These are phyloP conservation scores for Cyrtorhinus lividipennis DNA, from an alignment of 1,140 invertebrate genomes.

Conservation along the genomic window DNA sequence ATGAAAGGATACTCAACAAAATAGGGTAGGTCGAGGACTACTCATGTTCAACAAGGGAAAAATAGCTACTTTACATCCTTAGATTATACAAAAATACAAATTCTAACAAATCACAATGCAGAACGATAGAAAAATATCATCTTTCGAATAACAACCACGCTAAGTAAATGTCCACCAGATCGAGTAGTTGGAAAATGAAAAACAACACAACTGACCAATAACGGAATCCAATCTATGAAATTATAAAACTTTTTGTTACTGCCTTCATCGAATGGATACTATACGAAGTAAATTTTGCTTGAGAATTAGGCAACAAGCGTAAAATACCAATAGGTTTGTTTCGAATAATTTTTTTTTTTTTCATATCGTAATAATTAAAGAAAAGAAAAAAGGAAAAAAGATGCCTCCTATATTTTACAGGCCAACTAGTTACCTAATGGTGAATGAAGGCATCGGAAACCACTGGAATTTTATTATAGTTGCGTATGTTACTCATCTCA, in stretches of 20 bases:
- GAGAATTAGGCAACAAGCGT: constrained; percentile 5
- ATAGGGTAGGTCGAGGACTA: neutral
- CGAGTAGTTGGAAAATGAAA: neutral
- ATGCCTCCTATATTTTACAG: neutral
- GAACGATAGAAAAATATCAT: constrained; percentile 21
- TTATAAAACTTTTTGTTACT: neutral
- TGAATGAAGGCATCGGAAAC: constrained; percentile 3
- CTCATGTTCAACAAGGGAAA: constrained; percentile 17
- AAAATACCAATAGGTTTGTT: neutral
- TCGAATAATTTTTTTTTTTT: neutral
- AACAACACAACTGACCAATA: neutral
- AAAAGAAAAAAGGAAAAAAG: neutral
- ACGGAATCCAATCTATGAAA: neutral
- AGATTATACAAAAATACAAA: constrained; percentile 21
- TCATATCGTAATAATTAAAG: neutral
- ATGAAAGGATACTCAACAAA: too few species aligned
- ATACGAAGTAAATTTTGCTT: neutral
- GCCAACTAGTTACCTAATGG: neutral
- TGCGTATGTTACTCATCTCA: too few species aligned
- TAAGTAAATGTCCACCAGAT: constrained; percentile 7
- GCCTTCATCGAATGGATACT: neutral
- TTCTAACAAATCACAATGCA: constrained; percentile 22
- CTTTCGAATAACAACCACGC: constrained; percentile 19
- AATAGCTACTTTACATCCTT: constrained; percentile 13
- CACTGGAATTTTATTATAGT: neutral